Base-by-base conservation (phyloP, 2,888 invertebrate species). In the Drosophila neonasuta region DNA sequence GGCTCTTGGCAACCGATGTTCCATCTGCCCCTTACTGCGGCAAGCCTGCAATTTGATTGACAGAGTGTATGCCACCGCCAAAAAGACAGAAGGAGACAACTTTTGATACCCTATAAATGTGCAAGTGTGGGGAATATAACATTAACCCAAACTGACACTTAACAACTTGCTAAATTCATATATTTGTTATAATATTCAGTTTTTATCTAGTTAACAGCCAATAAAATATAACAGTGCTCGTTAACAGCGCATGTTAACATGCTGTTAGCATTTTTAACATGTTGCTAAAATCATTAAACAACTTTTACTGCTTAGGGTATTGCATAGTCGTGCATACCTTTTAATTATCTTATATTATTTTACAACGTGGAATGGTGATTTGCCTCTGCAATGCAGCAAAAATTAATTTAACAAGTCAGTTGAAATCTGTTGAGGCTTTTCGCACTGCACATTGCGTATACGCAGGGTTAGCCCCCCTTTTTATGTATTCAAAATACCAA, bases 321-420 rank as follows among this genome's bases (percentile, higher is more conserved):
- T 13, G 41, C 7, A n/a, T 30, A 42, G 59, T 62, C 36, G 20
- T 34, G 61, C 66, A 68, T 39, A 56, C 57, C 63, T 52, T 5
- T 24, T n/a, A n/a, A 13, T 44, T 39, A 3, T 32, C 34, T 20
- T 24, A 10, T 24, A 24, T 6, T 34, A 20, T 44, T 54, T 68
- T 66, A 62, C 71, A 55, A 60, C 71, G 73, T 73, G 66, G 65
- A 60, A n/a, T 46, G 71, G 76, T 79, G 73, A 87, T 83, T 77
- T 80, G 64, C 62, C 74, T 80, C 75, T 76, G 74, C 76, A 81
- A 71, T 88, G 85, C 86, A 85, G 82, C 68, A 84, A 78, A 88
- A 86, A 87, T 88, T 88, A 87, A 88, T 88, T 88, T 88, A 87
- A 88, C 88, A 88, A 87, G 78, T 88, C 88, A 88, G 87, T 88